Conservation (phyloP, 2,113 vertebrate genomes). For the human region GRCh38 chr13:111895001-111895500, state of each 20-base stretch:
- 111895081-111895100: background rate
- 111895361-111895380: rapidly evolving
- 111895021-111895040: background rate
- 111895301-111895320: background rate
- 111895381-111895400: rapidly evolving
- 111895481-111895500: no score
- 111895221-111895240: background rate
- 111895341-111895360: background rate
- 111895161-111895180: no score
- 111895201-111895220: rapidly evolving
- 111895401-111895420: rapidly evolving
- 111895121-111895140: background rate
- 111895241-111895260: rapidly evolving
- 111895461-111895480: rapidly evolving
- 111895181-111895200: background rate
- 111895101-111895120: background rate
- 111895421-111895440: rapidly evolving
- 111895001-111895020: no score
- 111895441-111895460: rapidly evolving
- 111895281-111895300: background rate
- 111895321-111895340: rapidly evolving
- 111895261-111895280: background rate
- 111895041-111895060: background rate
- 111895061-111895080: background rate
- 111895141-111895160: background rate